These are phyloP conservation scores for Muntiacus reevesi DNA, from an alignment of 2,113 vertebrate genomes.

Conservation along the genomic window DNA sequence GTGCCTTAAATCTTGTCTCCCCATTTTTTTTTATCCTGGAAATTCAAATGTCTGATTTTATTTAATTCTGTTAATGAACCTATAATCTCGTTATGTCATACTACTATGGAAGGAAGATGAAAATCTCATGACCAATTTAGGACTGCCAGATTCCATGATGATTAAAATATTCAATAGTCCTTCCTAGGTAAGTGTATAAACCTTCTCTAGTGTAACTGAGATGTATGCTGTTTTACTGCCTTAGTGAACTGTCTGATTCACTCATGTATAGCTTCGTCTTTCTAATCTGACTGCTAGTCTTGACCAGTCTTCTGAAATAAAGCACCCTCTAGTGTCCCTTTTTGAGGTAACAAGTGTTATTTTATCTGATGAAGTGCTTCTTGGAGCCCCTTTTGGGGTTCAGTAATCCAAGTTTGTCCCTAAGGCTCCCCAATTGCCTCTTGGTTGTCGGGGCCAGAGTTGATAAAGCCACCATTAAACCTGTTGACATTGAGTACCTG, in stretches of 20 bases:
- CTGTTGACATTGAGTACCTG: not conserved
- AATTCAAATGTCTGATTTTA: constrained; percentile 6
- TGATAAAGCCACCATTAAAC: not conserved
- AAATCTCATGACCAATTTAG: not conserved
- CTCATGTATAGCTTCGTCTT: not conserved
- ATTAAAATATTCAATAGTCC: not conserved
- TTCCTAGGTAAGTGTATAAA: not conserved
- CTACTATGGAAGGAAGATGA: not conserved
- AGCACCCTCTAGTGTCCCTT: not conserved
- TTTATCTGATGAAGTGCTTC: not conserved
- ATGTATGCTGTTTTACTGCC: not conserved
- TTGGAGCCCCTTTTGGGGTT: not conserved
- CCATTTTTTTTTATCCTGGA: not conserved
- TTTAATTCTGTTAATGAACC: not conserved
- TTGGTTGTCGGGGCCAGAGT: not conserved
- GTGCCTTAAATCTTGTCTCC: not conserved
- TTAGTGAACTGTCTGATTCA: not conserved
- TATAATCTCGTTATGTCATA: not conserved
- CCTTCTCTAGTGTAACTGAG: not conserved
- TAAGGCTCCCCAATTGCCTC: not conserved
- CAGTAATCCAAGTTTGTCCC: not conserved
- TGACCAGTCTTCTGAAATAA: not conserved
- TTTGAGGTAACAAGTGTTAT: not conserved
- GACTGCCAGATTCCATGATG: not conserved
- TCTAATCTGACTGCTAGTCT: not conserved